phyloP scores from a whole-genome alignment of 2,888 invertebrate genomes.

The Nomada flava region DNA sequence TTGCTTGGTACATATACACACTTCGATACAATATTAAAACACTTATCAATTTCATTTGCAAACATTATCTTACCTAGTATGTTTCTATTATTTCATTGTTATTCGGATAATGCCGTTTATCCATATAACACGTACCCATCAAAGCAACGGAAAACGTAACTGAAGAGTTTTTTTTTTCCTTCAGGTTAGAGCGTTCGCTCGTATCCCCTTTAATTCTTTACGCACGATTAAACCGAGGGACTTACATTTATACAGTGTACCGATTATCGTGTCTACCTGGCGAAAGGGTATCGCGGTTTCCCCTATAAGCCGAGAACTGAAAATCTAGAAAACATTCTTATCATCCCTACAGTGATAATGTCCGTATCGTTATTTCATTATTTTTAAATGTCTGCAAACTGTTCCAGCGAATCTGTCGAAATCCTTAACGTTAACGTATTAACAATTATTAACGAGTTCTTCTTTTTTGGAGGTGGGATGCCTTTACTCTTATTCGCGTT shows the following conservation, averaged over 20 bases:
- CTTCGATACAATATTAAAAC: constrained; percentile 67
- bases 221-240: constrained; percentile 33
- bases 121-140: constrained; percentile 76
- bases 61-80: constrained; percentile 80
- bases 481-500: background rate
- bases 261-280: constrained; percentile 4
- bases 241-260: constrained; percentile 24
- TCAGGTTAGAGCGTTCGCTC: background rate
- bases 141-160: constrained; percentile 64
- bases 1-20: constrained; percentile 52
- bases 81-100: constrained; percentile 83
- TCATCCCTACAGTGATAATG: background rate
- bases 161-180: constrained; percentile 21
- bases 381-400: background rate
- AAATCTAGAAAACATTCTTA: background rate
- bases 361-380: background rate
- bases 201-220: background rate
- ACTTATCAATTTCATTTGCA: constrained; percentile 69
- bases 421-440: constrained; percentile 8
- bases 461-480: background rate
- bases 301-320: constrained; percentile 10
- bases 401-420: constrained; percentile 5
- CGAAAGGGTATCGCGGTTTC: background rate
- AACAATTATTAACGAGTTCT: background rate
- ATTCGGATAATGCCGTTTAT: constrained; percentile 78